These are phyloP conservation scores for Eilema sororculum DNA, from an alignment of 2,888 invertebrate species.

Conservation along the genomic window DNA sequence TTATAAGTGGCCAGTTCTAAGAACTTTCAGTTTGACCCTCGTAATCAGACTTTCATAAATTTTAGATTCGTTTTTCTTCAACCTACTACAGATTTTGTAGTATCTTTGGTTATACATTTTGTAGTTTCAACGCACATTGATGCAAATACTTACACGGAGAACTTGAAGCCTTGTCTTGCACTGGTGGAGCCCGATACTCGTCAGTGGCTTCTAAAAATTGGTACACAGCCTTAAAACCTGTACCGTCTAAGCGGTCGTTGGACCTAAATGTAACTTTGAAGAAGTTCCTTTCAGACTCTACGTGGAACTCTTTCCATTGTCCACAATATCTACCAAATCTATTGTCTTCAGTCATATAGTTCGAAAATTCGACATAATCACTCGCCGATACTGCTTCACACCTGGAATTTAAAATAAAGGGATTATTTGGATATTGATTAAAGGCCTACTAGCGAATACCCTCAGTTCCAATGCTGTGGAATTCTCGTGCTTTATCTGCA, in stretches of 20 bases:
- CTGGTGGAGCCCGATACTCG: constrained; percentile 79
- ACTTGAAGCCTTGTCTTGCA: constrained; percentile 74
- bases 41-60: too few species aligned
- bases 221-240: constrained; percentile 97
- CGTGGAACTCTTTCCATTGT: constrained; percentile 92
- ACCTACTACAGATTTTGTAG: too few species aligned
- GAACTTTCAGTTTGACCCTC: too few species aligned
- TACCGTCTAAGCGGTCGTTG: constrained; percentile 97
- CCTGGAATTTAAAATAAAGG: constrained; percentile 82
- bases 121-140: too few species aligned
- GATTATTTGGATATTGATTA: too few species aligned
- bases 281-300: constrained; percentile 96
- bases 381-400: constrained; percentile 97
- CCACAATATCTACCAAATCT: constrained; percentile 97
- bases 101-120: too few species aligned
- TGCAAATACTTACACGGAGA: constrained; percentile 67
- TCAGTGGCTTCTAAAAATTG: constrained; percentile 93
- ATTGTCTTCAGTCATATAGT: constrained; percentile 95
- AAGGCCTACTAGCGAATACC: too few species aligned
- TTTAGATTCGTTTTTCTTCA: too few species aligned
- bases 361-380: constrained; percentile 98
- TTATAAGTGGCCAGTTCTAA: too few species aligned
- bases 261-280: constrained; percentile 98
- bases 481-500: too few species aligned
- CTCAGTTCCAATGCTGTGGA: too few species aligned